Percentiles rank a stretch among this genome's conserved stretches.
Evolutionary conservation across 2,888 invertebrate genomes (phyloP).

Genomic region (Tiliacea citrago): DNA sequence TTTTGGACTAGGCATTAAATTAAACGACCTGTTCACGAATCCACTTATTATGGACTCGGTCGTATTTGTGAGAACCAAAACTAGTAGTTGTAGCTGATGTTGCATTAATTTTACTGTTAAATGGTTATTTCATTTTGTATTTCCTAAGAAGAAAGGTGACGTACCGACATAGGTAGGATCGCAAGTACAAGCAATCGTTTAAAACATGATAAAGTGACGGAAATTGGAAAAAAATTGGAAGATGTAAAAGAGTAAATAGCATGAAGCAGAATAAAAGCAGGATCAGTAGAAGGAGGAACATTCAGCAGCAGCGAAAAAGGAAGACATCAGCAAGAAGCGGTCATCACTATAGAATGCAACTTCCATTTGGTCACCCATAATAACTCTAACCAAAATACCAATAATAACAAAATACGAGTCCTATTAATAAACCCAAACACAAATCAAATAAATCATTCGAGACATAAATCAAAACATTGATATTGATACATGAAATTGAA

Average conservation of each 20-base stretch:
- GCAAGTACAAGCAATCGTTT: background rate
- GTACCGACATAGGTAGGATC: background rate
- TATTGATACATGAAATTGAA: background rate
- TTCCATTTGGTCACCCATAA: background rate
- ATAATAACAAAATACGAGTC: background rate
- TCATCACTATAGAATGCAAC: background rate
- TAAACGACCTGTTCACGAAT: conserved; percentile 34
- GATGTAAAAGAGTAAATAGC: too few relatives aligned
- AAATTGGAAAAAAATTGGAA: background rate
- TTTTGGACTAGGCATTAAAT: conserved; percentile 41
- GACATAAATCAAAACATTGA: conserved; percentile 13
- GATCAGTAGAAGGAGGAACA: background rate
- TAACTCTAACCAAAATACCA: background rate
- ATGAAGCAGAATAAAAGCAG: background rate
- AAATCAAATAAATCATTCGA: conserved; percentile 16
- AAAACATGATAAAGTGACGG: background rate
- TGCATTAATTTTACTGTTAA: background rate
- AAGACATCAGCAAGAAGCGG: background rate
- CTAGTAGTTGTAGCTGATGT: background rate
- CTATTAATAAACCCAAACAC: background rate
- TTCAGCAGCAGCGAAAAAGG: background rate
- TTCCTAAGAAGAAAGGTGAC: background rate
- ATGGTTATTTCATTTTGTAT: background rate
- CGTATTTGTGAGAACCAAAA: conserved; percentile 1
- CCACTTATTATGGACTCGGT: conserved; percentile 18